A percentile compares a stretch with the other conserved stretches of the same genome.
Conservation (phyloP, 2,888 invertebrate species). For the Ophion ventricosus region DNA sequence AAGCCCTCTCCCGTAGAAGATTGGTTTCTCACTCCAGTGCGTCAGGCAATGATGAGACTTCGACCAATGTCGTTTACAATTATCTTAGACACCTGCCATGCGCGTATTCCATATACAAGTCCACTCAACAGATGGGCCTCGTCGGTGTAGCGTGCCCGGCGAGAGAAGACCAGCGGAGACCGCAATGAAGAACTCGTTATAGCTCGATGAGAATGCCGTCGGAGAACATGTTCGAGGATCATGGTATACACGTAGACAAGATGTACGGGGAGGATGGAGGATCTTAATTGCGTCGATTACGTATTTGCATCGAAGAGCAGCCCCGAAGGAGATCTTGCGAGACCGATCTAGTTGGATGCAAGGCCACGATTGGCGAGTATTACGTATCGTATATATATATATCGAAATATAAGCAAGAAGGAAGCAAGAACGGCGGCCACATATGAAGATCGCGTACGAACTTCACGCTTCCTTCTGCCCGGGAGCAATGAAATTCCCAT, state of each 20-base stretch:
- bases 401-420: constrained; percentile 10
- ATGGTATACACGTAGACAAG: constrained; percentile 22
- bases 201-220: constrained; percentile 51
- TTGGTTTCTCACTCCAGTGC: constrained; percentile 58
- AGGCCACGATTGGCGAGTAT: constrained; percentile 36
- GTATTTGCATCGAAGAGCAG: constrained; percentile 60
- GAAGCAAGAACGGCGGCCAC: constrained; percentile 26
- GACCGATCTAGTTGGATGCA: constrained; percentile 49
- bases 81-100: constrained; percentile 54
- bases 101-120: constrained; percentile 14
- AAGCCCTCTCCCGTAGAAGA: constrained; percentile 52
- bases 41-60: constrained; percentile 46
- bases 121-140: constrained; percentile 30
- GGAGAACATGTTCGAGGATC: constrained; percentile 44
- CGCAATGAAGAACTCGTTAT: constrained; percentile 62
- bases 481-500: constrained; percentile 28
- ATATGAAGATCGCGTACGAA: constrained; percentile 17
- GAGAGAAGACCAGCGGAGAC: neutral
- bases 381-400: neutral
- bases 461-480: constrained; percentile 34
- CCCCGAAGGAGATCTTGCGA: constrained; percentile 41
- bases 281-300: constrained; percentile 66
- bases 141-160: neutral
- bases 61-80: constrained; percentile 50
- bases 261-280: constrained; percentile 26